Conservation (phyloP, 2,797 vertebrate genomes). For the Macrochelys suwanniensis region DNA sequence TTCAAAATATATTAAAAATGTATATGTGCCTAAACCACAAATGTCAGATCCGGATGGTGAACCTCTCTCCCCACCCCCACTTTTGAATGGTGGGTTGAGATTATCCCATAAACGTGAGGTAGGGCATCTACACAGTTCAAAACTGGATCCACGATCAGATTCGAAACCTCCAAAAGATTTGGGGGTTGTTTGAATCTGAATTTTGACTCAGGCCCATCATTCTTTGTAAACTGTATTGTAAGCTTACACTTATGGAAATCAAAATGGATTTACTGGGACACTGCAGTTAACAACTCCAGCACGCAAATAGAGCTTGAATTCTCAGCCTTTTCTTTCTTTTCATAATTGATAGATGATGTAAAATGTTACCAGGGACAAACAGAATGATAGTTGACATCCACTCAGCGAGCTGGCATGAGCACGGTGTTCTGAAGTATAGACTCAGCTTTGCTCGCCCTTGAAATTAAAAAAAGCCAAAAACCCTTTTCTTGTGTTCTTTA, state of each 20-base stretch:
- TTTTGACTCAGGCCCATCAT: not conserved
- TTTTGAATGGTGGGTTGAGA: not conserved
- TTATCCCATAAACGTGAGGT: not conserved
- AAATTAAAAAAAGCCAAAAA: no score
- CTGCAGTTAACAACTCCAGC: not conserved
- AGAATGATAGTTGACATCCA: not conserved
- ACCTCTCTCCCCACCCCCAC: not conserved
- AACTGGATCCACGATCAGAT: not conserved
- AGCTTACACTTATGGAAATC: not conserved
- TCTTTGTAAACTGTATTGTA: not conserved
- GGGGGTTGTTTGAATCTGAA: not conserved
- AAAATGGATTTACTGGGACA: not conserved
- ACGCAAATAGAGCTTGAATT: not conserved
- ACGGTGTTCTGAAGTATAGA: not conserved
- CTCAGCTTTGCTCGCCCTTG: not conserved
- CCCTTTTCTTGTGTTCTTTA: accelerated
- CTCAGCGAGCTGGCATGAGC: not conserved
- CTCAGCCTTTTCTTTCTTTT: not conserved
- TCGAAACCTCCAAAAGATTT: not conserved
- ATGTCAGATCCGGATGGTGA: not conserved
- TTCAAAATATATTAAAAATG: not conserved
- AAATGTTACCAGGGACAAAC: not conserved
- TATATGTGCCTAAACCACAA: not conserved
- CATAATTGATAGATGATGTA: not conserved
- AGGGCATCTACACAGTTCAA: not conserved